Percentiles rank a stretch among this genome's conserved stretches.
Evolutionary conservation across 2,888 invertebrate species (phyloP).

Genomic region (Linnaemya vulpina): DNA sequence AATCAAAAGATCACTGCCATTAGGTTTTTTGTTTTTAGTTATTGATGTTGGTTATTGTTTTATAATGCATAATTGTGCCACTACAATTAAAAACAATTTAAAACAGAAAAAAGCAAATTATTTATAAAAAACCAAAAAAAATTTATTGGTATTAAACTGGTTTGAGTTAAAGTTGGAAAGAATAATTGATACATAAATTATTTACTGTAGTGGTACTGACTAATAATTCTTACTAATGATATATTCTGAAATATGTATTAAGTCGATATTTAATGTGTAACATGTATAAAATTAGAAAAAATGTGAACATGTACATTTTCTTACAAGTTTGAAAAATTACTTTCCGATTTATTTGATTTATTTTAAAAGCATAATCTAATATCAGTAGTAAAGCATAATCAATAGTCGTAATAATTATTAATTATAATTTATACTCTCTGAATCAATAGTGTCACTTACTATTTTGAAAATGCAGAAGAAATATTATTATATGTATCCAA

Average conservation of each 20-base stretch:
- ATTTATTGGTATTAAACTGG: conserved; percentile 25
- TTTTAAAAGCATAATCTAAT: no score
- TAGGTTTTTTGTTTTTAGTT: conserved; percentile 7
- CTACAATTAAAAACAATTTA: conserved; percentile 64
- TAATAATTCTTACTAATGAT: not conserved
- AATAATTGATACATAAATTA: conserved; percentile 47
- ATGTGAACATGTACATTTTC: not conserved
- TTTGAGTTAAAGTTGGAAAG: conserved; percentile 36
- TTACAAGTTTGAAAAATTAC: not conserved
- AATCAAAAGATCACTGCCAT: conserved; percentile 56
- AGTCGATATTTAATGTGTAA: not conserved
- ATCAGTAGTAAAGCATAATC: no score
- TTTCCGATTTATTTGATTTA: not conserved
- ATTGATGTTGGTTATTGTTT: conserved; percentile 42
- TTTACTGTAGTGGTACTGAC: not conserved
- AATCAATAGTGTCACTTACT: no score
- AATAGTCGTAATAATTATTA: no score
- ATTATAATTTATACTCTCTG: no score
- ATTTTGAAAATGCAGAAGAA: no score
- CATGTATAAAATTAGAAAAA: not conserved
- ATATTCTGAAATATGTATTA: not conserved
- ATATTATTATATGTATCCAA: not conserved
- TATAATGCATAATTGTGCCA: conserved; percentile 56
- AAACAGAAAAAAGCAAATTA: not conserved
- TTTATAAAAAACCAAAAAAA: conserved; percentile 12